Base-by-base conservation (phyloP, 2,113 vertebrate species). In the Ochotona curzoniae region DNA sequence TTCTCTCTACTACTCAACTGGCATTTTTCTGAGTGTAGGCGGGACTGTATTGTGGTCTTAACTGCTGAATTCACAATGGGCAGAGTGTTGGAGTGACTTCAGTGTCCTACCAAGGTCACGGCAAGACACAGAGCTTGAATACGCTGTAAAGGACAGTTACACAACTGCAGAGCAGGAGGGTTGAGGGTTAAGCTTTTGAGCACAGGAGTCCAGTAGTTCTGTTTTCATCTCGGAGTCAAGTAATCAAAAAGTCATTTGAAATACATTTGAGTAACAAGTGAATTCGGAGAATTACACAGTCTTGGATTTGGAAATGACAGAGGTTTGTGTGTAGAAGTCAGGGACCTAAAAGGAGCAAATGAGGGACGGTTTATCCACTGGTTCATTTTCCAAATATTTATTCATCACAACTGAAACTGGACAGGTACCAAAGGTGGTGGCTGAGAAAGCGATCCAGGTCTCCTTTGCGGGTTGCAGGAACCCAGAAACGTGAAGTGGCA, bases 1-100 rank as follows among this genome's bases (percentile, higher is more conserved):
- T n/a, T 92, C 0, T 5, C 8, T 83, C 4, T 14, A 7, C 4
- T 23, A 61, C 18, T 38, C 23, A 15, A 57, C 26, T 51, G 14
- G 6, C 47, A 83, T 10, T 6, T 44, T 70, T 26, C 23, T 66
- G 8, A 35, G 5, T 9, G 5, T 47, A 30, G 7, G 5, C 7
- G 7, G 21, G 28, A 26, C 15, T 0, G 0, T 25, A 0, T 18
- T 63, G 23, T 30, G 18, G 6, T 44, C 8, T 70, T 69, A 1
- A 11, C 32, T 66, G 12, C 47, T 75, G 9, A 35, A 21, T 90
- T 44, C 38, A 32, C 2, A 47, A 18, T 2, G 23, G 57, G 0
- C 23, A 32, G 0, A 25, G 21, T 26, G 26, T 64, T n/a, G 8
- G 2, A 51, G 7, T 8, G 2, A 44, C 25, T 60, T 54, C 25